phyloP scores from a whole-genome alignment of 2,888 invertebrate species.

The Thymelicus lineola region DNA sequence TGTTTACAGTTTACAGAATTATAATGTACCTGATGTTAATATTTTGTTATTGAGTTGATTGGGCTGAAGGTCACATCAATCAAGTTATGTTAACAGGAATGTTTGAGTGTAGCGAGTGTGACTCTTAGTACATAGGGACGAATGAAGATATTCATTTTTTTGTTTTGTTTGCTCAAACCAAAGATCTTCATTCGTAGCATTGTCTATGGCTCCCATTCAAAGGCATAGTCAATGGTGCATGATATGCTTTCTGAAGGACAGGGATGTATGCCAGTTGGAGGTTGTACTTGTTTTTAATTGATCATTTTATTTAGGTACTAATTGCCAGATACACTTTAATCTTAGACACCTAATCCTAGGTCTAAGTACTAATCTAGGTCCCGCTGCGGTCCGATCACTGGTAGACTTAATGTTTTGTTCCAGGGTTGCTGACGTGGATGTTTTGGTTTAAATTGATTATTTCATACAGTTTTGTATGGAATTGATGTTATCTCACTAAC shows the following conservation, averaged over 20 bases:
- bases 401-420: conserved; percentile 34
- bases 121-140: conserved; percentile 53
- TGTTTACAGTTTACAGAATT: background rate
- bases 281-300: conserved; percentile 21
- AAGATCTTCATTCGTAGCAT: conserved; percentile 56
- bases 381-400: conserved; percentile 16
- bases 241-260: conserved; percentile 78
- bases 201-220: conserved; percentile 53
- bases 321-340: conserved; percentile 27
- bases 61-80: conserved; percentile 49
- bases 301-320: conserved; percentile 36
- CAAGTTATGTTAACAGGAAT: conserved; percentile 63
- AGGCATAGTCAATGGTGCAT: conserved; percentile 65
- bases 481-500: conserved; percentile 46
- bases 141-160: conserved; percentile 46
- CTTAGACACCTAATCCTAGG: conserved; percentile 25
- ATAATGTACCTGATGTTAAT: conserved; percentile 6
- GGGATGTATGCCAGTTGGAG: conserved; percentile 70
- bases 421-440: conserved; percentile 36
- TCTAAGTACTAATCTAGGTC: background rate
- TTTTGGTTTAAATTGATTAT: conserved; percentile 23
- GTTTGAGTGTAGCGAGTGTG: conserved; percentile 73
- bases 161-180: conserved; percentile 6
- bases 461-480: conserved; percentile 34
- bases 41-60: conserved; percentile 45